Evolutionary conservation across 2,888 invertebrate species (phyloP).

Genomic region (Athalia rosae): DNA sequence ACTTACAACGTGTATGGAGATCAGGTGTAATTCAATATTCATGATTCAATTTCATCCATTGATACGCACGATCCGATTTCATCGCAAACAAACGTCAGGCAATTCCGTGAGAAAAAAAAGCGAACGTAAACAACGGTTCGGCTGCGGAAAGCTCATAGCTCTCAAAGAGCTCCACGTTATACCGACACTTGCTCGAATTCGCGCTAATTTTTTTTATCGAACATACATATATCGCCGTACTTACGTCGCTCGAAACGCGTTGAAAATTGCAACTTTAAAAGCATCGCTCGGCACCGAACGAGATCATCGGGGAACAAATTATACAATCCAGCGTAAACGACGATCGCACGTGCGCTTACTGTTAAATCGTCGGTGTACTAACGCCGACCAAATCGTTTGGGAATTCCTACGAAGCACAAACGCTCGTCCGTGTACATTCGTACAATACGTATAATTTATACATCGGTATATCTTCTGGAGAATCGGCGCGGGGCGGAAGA

Average conservation of each 20-base stretch:
- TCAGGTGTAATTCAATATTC: too few species aligned
- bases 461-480: constrained; percentile 43
- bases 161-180: too few species aligned
- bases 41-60: too few species aligned
- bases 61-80: too few species aligned
- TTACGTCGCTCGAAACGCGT: not conserved
- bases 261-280: constrained; percentile 25
- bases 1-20: not conserved
- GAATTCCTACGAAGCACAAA: constrained; percentile 47
- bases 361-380: constrained; percentile 24
- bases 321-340: constrained; percentile 38
- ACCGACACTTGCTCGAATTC: too few species aligned
- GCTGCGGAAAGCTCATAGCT: too few species aligned
- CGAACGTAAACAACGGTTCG: too few species aligned
- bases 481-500: constrained; percentile 31
- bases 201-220: too few species aligned
- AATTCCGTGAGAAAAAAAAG: too few species aligned
- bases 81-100: too few species aligned
- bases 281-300: not conserved
- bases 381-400: constrained; percentile 28
- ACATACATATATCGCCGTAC: too few species aligned
- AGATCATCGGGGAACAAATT: constrained; percentile 11
- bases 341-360: constrained; percentile 5
- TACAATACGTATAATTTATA: constrained; percentile 42
- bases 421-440: constrained; percentile 33